A percentile compares a stretch with the other conserved stretches of the same genome.
Evolutionary conservation across 30 jellyfish, hydroid and myxozoan species (phyloP).

Genomic region (Hydractinia symbiolongicarpus): DNA sequence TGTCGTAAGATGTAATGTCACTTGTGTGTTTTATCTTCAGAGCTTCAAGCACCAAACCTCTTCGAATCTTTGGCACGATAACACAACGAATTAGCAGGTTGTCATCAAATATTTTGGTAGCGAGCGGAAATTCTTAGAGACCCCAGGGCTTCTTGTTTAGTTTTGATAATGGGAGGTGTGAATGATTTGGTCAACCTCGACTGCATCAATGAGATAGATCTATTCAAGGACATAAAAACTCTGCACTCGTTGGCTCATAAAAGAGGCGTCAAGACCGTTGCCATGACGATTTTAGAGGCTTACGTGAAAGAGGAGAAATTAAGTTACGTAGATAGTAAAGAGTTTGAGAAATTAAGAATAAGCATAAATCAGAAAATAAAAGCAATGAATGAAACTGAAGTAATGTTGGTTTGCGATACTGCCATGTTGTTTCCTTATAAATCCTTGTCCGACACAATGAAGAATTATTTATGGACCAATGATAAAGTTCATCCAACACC

Average conservation of each 20-base stretch:
- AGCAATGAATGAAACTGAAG: constrained; percentile 30
- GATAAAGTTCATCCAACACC: constrained; percentile 77
- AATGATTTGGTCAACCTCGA: constrained; percentile 47
- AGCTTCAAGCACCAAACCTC: no score
- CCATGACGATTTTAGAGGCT: constrained; percentile 63
- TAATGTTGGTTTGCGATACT: constrained; percentile 40
- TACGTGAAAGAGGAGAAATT: constrained; percentile 31
- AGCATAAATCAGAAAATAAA: constrained; percentile 33
- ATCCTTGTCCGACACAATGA: constrained; percentile 27
- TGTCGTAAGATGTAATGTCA: no score
- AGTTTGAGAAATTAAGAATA: constrained; percentile 18
- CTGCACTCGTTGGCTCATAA: constrained; percentile 50
- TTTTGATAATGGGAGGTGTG: constrained; percentile 73
- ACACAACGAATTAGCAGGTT: no score
- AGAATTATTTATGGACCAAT: constrained; percentile 46
- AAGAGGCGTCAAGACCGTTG: constrained; percentile 48
- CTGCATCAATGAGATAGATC: constrained; percentile 22
- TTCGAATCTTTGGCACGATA: no score
- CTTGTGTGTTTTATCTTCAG: no score
- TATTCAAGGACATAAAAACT: constrained; percentile 34
- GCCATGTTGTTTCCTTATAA: constrained; percentile 45
- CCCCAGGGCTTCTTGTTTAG: no score
- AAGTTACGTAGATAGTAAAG: constrained; percentile 29
- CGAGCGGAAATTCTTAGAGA: no score
- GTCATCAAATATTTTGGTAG: no score